Evolutionary conservation across 1,140 invertebrate species (phyloP).

Genomic region (Panagrolaimus sp.): DNA sequence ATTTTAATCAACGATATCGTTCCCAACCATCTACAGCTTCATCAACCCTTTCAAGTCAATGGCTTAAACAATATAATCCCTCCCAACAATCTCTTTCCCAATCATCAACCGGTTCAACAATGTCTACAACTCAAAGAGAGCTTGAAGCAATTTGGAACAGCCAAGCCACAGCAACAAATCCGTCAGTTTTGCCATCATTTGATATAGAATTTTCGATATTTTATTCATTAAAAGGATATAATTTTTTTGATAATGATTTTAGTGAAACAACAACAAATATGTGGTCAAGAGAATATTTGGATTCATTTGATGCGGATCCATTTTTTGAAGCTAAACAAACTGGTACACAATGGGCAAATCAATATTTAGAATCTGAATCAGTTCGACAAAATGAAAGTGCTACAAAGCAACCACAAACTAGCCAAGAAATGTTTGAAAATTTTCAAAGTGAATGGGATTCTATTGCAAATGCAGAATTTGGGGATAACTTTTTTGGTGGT

Average conservation of each 20-base stretch:
- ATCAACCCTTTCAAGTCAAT: background rate
- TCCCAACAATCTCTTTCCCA: background rate
- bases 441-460: background rate
- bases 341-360: slow-evolving; percentile 63
- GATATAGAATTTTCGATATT: background rate
- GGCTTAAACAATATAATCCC: background rate
- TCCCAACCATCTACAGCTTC: background rate
- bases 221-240: slow-evolving; percentile 3
- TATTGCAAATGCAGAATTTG: slow-evolving; percentile 30
- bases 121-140: background rate
- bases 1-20: slow-evolving; percentile 1
- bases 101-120: background rate
- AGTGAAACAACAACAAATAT: slow-evolving; percentile 45
- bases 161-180: background rate
- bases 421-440: slow-evolving; percentile 20
- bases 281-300: slow-evolving; percentile 66
- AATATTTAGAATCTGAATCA: slow-evolving; percentile 58
- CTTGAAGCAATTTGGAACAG: background rate
- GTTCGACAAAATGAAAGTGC: background rate
- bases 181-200: background rate
- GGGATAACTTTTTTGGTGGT: slow-evolving; percentile 18
- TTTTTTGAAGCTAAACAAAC: slow-evolving; percentile 47
- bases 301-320: slow-evolving; percentile 60
- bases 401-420: background rate
- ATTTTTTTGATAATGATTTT: background rate